These are phyloP conservation scores for Mamestra brassicae DNA, from an alignment of 2,888 invertebrate genomes.

Conservation along the genomic window DNA sequence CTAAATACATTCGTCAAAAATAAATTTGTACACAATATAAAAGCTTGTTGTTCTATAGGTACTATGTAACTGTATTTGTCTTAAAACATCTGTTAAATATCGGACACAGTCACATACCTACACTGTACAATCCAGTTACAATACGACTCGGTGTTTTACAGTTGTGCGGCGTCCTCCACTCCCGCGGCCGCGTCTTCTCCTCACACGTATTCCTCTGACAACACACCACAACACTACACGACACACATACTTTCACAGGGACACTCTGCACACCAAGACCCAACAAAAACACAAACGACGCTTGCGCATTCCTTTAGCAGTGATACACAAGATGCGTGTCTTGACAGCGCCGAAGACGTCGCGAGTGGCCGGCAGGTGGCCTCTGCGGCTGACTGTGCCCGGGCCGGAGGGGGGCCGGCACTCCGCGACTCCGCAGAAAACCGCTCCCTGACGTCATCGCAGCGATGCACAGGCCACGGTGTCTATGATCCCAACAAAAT, in stretches of 20 bases:
- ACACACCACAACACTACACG: constrained; percentile 8
- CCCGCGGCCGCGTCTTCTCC: not conserved
- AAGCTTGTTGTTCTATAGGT: not conserved
- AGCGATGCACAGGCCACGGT: not conserved
- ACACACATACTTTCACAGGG: not conserved
- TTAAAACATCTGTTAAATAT: constrained; percentile 14
- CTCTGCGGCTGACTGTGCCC: constrained; percentile 21
- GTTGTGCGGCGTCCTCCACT: not conserved
- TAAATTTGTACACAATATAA: not conserved
- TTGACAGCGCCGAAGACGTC: constrained; percentile 32
- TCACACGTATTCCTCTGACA: not conserved
- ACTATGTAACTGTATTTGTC: not conserved
- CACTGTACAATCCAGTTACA: constrained; percentile 2
- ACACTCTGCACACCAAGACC: constrained; percentile 11
- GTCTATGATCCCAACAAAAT: not conserved
- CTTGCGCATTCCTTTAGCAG: constrained; percentile 35
- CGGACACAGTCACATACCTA: constrained; percentile 10
- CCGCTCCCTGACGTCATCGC: constrained; percentile 51
- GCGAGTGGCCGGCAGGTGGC: constrained; percentile 24
- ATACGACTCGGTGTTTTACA: not conserved
- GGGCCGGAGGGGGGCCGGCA: constrained; percentile 33
- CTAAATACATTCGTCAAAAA: no score
- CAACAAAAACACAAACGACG: constrained; percentile 12
- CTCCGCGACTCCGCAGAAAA: constrained; percentile 35
- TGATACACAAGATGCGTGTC: constrained; percentile 15